These are phyloP conservation scores for Mareca strepera DNA, from an alignment of 2,797 vertebrate genomes.

Conservation along the genomic window DNA sequence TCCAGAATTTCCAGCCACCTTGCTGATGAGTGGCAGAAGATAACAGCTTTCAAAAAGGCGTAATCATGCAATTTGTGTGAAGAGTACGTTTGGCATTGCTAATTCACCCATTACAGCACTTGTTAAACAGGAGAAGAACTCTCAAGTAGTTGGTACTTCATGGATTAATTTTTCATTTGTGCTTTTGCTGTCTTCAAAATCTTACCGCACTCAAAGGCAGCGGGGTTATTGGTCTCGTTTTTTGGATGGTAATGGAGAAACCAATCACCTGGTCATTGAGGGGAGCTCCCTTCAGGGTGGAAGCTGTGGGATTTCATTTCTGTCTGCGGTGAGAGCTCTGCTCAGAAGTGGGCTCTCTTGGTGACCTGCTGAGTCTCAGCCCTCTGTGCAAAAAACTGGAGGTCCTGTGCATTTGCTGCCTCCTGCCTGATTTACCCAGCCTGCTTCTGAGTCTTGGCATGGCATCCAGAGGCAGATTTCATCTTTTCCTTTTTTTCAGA, in stretches of 20 bases:
- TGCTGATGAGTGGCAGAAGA: slow-evolving; percentile 25
- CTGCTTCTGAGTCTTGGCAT: neutral
- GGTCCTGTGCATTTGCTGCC: neutral
- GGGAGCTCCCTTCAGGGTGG: neutral
- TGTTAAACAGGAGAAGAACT: neutral
- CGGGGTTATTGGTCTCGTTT: neutral
- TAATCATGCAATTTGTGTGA: slow-evolving; percentile 41
- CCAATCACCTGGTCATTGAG: neutral
- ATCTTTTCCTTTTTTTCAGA: neutral
- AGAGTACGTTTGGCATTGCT: slow-evolving; percentile 18
- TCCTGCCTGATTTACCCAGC: neutral
- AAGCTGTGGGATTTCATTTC: rapidly evolving
- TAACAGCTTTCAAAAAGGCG: slow-evolving; percentile 10
- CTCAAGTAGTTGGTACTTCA: neutral
- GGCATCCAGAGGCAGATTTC: neutral
- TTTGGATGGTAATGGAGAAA: neutral
- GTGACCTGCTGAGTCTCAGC: neutral
- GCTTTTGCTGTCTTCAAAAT: neutral
- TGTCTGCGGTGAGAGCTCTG: neutral
- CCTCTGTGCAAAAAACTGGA: neutral
- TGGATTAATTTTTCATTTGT: slow-evolving; percentile 19
- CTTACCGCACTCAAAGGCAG: neutral
- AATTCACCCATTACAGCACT: slow-evolving; percentile 25
- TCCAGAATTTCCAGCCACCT: neutral
- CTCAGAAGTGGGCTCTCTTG: neutral